Evolutionary conservation across 1,140 invertebrate genomes (phyloP).

Genomic region (Physella acuta): DNA sequence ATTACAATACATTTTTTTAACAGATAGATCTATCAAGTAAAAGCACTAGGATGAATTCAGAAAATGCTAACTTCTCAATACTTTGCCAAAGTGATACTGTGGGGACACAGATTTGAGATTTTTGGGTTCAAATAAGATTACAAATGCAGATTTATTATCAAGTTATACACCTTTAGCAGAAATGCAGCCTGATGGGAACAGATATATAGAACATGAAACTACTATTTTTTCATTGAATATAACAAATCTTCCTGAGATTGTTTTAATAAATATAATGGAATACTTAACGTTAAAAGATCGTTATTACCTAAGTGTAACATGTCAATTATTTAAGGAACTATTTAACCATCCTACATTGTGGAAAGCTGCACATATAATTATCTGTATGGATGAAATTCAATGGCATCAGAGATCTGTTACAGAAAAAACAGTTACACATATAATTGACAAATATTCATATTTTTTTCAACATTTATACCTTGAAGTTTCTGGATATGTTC

Average conservation of each 20-base stretch:
- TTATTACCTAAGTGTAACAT: constrained; percentile 17
- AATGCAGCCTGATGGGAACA: too few species aligned
- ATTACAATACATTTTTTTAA: too few species aligned
- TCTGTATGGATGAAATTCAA: neutral
- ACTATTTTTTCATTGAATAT: too few species aligned
- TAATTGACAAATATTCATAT: constrained; percentile 3
- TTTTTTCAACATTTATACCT: constrained; percentile 17
- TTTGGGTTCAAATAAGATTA: too few species aligned
- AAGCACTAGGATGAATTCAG: too few species aligned
- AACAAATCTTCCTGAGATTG: constrained; percentile 8
- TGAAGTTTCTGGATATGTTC: neutral
- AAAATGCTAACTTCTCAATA: too few species aligned
- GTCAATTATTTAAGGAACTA: constrained; percentile 7
- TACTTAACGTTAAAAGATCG: constrained; percentile 10
- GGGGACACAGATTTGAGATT: too few species aligned
- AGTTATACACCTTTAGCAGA: too few species aligned
- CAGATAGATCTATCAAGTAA: too few species aligned
- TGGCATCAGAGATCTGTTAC: constrained; percentile 11
- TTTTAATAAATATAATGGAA: constrained; percentile 13
- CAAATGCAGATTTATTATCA: too few species aligned
- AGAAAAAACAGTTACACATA: neutral
- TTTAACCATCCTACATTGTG: constrained; percentile 15
- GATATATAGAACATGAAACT: too few species aligned
- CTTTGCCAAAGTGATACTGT: too few species aligned
- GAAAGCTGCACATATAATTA: constrained; percentile 1